phyloP scores from a whole-genome alignment of 2,888 invertebrate species.

The Gymnosoma rotundatum region DNA sequence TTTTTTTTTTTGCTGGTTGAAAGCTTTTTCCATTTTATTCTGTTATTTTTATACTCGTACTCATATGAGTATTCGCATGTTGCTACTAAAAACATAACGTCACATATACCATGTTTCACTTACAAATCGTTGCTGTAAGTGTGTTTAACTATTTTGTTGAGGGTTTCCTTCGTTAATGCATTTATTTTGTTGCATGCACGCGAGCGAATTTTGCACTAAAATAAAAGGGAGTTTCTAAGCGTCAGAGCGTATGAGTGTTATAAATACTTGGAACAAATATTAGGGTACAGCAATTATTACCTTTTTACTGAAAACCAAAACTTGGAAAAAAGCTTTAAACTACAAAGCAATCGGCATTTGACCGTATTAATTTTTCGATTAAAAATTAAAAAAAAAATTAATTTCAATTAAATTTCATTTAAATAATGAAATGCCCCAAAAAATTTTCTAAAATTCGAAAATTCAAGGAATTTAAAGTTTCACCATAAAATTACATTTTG shows the following conservation, averaged over 20 bases:
- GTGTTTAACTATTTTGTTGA: background rate
- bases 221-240: slow-evolving; percentile 57
- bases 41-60: slow-evolving; percentile 21
- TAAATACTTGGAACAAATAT: slow-evolving; percentile 44
- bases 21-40: slow-evolving; percentile 14
- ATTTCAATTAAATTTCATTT: too few species aligned
- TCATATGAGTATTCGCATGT: slow-evolving; percentile 8
- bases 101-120: slow-evolving; percentile 22
- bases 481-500: too few species aligned
- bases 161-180: slow-evolving; percentile 56
- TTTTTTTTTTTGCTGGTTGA: slow-evolving; percentile 27
- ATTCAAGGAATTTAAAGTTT: too few species aligned
- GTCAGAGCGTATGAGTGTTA: slow-evolving; percentile 67
- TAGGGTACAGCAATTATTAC: slow-evolving; percentile 4
- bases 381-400: too few species aligned
- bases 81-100: slow-evolving; percentile 42
- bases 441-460: too few species aligned
- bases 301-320: too few species aligned
- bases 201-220: slow-evolving; percentile 38
- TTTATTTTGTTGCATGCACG: slow-evolving; percentile 59
- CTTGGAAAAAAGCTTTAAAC: too few species aligned
- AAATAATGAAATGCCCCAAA: too few species aligned
- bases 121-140: background rate
- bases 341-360: too few species aligned
- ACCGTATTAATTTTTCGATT: too few species aligned